These are phyloP conservation scores for Ceratoteleas bidentatus DNA, from an alignment of 1,140 invertebrate species.

Conservation along the genomic window DNA sequence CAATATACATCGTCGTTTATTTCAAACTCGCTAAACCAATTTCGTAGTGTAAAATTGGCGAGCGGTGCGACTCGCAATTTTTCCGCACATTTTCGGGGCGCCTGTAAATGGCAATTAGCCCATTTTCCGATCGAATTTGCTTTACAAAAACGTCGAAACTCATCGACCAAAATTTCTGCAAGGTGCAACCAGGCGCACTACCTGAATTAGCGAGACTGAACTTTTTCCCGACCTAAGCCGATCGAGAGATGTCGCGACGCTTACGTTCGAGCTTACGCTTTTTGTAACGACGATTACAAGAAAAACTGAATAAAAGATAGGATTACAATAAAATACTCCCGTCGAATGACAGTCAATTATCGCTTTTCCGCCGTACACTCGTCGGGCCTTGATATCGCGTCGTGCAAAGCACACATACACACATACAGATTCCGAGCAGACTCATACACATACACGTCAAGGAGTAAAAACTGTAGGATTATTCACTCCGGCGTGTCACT, in stretches of 20 bases:
- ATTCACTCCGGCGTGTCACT: conserved; percentile 58
- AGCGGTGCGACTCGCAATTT: too few relatives aligned
- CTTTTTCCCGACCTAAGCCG: background rate
- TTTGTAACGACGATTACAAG: conserved; percentile 27
- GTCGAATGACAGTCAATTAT: conserved; percentile 45
- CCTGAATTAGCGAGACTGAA: background rate
- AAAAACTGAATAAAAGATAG: conserved; percentile 33
- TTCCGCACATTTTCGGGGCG: too few relatives aligned
- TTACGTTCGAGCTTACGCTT: background rate
- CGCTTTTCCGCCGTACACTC: conserved; percentile 9
- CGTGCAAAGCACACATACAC: background rate
- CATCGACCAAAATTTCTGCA: too few relatives aligned
- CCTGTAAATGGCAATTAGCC: too few relatives aligned
- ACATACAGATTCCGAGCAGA: background rate
- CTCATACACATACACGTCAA: conserved; percentile 9
- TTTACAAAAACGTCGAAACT: too few relatives aligned
- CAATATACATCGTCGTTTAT: too few relatives aligned
- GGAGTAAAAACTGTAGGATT: conserved; percentile 51
- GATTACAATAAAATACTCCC: conserved; percentile 29
- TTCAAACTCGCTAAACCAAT: too few relatives aligned
- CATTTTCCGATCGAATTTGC: too few relatives aligned
- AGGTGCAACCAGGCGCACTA: too few relatives aligned
- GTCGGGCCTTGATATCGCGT: conserved; percentile 16
- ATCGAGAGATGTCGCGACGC: background rate
- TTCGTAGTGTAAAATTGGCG: too few relatives aligned